Conservation (phyloP, 2,113 vertebrate species). For the Neomonachus schauinslandi region DNA sequence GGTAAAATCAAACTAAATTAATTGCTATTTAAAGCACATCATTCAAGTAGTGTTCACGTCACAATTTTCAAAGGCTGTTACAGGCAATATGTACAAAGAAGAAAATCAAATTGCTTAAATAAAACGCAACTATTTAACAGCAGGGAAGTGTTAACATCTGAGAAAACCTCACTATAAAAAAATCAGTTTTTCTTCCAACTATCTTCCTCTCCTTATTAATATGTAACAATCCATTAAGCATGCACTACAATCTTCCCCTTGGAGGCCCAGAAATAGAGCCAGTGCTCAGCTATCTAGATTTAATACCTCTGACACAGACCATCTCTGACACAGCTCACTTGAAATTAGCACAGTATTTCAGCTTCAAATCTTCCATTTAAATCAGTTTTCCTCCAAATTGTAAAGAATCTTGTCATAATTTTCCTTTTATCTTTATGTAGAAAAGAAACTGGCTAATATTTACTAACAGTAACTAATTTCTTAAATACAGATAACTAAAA, state of each 20-base stretch:
- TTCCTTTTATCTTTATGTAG: neutral
- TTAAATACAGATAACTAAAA: neutral
- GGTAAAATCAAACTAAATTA: conserved; percentile 11
- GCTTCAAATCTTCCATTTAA: neutral
- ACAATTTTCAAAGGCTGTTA: neutral
- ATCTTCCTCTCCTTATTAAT: neutral
- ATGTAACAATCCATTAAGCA: neutral
- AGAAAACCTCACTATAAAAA: neutral
- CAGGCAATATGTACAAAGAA: neutral
- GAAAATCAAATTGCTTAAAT: neutral
- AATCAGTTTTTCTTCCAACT: neutral
- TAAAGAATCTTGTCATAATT: neutral
- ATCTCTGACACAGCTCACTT: neutral
- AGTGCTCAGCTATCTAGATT: neutral
- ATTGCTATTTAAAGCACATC: neutral
- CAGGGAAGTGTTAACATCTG: neutral
- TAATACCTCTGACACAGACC: neutral
- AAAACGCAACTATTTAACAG: neutral
- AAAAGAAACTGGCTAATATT: conserved; percentile 11
- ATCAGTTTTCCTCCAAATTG: neutral
- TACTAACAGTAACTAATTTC: neutral
- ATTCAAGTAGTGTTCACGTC: neutral
- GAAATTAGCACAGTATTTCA: neutral
- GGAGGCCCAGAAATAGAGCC: neutral
- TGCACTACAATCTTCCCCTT: neutral